Percentiles rank a stretch among this genome's conserved stretches.
Evolutionary conservation across 1,140 invertebrate species (phyloP).

Genomic region (Apis laboriosa): DNA sequence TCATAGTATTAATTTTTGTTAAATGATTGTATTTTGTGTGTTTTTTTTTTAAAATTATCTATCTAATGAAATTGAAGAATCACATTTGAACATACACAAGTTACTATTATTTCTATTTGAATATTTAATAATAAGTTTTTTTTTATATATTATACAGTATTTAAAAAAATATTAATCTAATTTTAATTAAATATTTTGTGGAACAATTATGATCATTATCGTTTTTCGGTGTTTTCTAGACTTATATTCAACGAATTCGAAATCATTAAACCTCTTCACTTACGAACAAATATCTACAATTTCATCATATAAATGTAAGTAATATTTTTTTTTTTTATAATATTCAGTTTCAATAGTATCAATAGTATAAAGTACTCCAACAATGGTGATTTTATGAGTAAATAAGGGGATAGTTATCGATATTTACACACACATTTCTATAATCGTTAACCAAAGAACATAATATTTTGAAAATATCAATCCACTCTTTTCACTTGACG

Average conservation of each 20-base stretch:
- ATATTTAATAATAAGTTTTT: neutral
- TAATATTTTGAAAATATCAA: neutral
- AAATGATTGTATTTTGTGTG: neutral
- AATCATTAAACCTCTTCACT: neutral
- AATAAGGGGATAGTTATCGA: neutral
- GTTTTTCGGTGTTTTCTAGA: neutral
- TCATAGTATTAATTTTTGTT: neutral
- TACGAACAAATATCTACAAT: no score
- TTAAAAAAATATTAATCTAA: neutral
- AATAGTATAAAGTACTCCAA: neutral
- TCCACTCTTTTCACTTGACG: neutral
- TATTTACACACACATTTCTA: neutral
- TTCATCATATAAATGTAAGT: no score
- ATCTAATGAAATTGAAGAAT: no score
- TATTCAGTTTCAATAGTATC: no score
- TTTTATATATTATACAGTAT: neutral
- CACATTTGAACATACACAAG: no score
- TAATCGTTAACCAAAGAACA: neutral
- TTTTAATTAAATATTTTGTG: neutral
- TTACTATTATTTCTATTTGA: no score
- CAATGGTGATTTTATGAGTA: neutral
- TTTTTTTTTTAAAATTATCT: neutral
- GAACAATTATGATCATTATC: neutral
- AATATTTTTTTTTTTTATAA: no score
- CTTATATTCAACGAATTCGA: neutral